A percentile compares a stretch with the other conserved stretches of the same genome.
phyloP scores from a whole-genome alignment of 2,113 vertebrate species.

The Perca fluviatilis region DNA sequence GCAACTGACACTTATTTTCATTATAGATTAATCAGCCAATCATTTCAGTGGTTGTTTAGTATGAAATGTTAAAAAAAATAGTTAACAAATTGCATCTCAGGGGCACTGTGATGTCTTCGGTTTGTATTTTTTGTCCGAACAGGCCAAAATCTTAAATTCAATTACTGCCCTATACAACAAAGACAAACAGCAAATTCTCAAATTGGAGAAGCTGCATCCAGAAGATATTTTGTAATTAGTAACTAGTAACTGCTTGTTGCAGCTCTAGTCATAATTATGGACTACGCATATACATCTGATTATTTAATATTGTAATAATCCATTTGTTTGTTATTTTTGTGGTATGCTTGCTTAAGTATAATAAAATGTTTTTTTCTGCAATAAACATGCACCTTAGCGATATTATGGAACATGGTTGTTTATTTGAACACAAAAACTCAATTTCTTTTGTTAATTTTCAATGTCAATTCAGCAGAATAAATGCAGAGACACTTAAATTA shows the following conservation, averaged over 20 bases:
- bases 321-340: neutral
- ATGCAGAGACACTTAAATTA: neutral
- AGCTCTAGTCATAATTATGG: neutral
- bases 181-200: neutral
- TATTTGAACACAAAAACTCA: neutral
- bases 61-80: too few species aligned
- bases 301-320: neutral
- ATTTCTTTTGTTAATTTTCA: slow-evolving; percentile 24
- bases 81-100: neutral
- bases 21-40: too few species aligned
- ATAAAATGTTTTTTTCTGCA: slow-evolving; percentile 28
- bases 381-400: slow-evolving; percentile 37
- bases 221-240: neutral
- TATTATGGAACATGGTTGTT: neutral
- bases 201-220: neutral
- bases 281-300: neutral
- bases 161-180: neutral
- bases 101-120: neutral
- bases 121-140: neutral
- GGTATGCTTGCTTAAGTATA: slow-evolving; percentile 14
- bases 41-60: neutral
- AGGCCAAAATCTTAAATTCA: neutral
- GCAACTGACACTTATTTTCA: neutral
- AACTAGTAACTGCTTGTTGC: too few species aligned
- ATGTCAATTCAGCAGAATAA: neutral